Conservation (phyloP, 2,797 vertebrate genomes). For the Lepus oiostolus region DNA sequence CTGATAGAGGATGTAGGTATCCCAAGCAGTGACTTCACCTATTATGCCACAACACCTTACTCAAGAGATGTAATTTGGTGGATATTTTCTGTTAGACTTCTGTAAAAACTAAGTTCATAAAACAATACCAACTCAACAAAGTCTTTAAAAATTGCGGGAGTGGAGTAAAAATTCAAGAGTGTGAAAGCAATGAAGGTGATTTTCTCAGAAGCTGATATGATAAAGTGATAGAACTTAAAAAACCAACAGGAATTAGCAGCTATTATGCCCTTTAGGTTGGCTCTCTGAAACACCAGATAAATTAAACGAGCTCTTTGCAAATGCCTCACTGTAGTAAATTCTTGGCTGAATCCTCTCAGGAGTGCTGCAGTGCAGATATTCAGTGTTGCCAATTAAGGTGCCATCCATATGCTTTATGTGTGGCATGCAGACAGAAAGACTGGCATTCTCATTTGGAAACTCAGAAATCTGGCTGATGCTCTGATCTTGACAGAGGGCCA, state of each 20-base stretch:
- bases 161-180: neutral
- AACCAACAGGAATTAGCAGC: neutral
- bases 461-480: slow-evolving; percentile 46
- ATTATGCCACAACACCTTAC: no score
- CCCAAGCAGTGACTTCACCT: no score
- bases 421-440: neutral
- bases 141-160: neutral
- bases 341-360: slow-evolving; percentile 13
- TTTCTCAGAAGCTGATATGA: neutral
- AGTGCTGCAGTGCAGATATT: neutral
- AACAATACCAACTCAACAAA: neutral
- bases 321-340: neutral
- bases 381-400: neutral
- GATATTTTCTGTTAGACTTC: neutral
- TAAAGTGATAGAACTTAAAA: neutral
- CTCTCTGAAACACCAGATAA: neutral
- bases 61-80: slow-evolving; percentile 3
- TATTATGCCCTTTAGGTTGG: neutral
- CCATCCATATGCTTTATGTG: slow-evolving; percentile 42
- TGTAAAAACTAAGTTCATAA: neutral
- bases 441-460: slow-evolving; percentile 38
- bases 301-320: slow-evolving; percentile 13
- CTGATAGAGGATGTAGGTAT: no score
- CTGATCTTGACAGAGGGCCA: slow-evolving; percentile 31
- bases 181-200: neutral